These are phyloP conservation scores for Drosophila malerkotliana DNA, from an alignment of 1,140 invertebrate genomes.

Conservation along the genomic window DNA sequence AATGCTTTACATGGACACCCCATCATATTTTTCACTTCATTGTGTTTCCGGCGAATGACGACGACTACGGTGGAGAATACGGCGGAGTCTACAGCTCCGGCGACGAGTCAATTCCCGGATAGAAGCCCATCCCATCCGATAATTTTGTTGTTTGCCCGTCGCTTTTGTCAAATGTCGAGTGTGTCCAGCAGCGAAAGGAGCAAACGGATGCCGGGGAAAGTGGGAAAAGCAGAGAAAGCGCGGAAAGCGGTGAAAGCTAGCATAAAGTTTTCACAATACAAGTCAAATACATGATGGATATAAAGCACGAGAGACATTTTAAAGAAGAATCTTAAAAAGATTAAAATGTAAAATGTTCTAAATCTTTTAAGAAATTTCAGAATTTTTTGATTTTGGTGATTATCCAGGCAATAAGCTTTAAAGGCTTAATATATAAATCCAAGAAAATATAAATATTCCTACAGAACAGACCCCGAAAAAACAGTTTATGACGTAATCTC, in stretches of 20 bases:
- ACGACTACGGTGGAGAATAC: background rate
- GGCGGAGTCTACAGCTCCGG: background rate
- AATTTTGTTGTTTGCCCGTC: constrained; percentile 52
- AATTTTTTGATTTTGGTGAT: no score
- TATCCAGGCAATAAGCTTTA: no score
- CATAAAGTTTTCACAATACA: constrained; percentile 20
- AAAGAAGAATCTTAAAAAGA: no score
- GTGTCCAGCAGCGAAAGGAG: constrained; percentile 51
- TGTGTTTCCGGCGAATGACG: constrained; percentile 60
- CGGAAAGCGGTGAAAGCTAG: constrained; percentile 8
- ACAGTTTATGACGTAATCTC: constrained; percentile 73
- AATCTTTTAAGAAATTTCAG: no score
- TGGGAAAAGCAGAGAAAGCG: constrained; percentile 7
- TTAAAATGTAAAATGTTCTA: no score
- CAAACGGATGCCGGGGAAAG: background rate
- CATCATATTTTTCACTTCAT: constrained; percentile 83
- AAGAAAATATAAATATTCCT: background rate
- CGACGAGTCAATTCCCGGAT: constrained; percentile 14
- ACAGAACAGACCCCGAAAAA: constrained; percentile 14
- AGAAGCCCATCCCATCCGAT: constrained; percentile 8
- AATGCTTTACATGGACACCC: constrained; percentile 47
- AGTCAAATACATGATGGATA: constrained; percentile 15
- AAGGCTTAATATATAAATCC: background rate
- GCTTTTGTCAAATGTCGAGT: constrained; percentile 72
- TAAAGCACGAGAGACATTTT: no score